phyloP scores from a whole-genome alignment of 2,113 vertebrate species.

The Hippocampus barbouri region DNA sequence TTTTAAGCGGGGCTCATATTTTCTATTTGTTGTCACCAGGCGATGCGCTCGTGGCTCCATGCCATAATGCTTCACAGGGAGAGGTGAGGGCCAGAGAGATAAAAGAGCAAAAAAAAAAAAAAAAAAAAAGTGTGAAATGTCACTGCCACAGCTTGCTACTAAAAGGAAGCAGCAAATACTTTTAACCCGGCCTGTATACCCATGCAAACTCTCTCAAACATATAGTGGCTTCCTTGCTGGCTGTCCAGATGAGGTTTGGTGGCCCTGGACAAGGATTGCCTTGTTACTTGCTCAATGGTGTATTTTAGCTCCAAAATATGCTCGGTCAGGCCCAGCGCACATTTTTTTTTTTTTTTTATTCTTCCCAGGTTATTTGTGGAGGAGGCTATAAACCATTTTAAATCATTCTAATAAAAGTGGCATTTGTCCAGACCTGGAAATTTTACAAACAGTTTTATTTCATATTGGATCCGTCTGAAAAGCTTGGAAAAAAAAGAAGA shows the following conservation, averaged over 20 bases:
- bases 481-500: too few species aligned
- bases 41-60: conserved; percentile 31
- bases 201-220: conserved; percentile 17
- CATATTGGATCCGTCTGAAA: too few species aligned
- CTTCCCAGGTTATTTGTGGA: neutral
- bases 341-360: too few species aligned
- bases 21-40: conserved; percentile 22
- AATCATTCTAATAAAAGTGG: too few species aligned
- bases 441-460: too few species aligned
- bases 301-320: conserved; percentile 71
- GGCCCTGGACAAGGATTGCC: conserved; percentile 65
- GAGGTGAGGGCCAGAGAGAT: conserved; percentile 4
- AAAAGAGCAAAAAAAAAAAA: conserved; percentile 12
- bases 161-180: conserved; percentile 55
- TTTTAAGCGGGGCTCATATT: conserved; percentile 13
- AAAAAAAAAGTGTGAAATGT: conserved; percentile 3
- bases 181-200: conserved; percentile 54
- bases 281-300: conserved; percentile 67
- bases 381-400: too few species aligned
- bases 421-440: too few species aligned
- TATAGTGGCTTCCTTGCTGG: conserved; percentile 59
- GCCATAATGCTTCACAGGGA: conserved; percentile 32
- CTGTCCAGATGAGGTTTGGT: conserved; percentile 65
- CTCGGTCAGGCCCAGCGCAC: conserved; percentile 36
- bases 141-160: conserved; percentile 30